Evolutionary conservation across 2,888 invertebrate species (phyloP), one percentile per base, ranked within the genome.

Genomic region (Platerodrilus igneus): DNA sequence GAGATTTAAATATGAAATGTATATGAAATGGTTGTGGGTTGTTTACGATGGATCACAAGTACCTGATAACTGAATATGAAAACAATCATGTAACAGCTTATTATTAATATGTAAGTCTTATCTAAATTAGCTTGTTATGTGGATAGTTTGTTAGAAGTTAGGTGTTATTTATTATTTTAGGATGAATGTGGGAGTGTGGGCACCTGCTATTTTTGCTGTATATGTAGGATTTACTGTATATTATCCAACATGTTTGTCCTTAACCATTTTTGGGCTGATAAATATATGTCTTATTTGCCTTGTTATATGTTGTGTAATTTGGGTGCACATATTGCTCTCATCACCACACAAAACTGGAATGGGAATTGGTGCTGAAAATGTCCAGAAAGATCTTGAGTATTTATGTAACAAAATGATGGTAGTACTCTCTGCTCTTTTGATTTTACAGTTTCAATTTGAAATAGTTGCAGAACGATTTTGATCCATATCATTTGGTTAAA

Each of bases 321-420:
- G 79, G 73, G 75, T 81, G 45, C 80, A 82, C 60, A 69, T 80
- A 35, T 72, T 76, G 42, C 64, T 83, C 20, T 81, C 81, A 13
- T 76, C 81, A 10, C 76, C 76, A 28, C 78, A 81, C 60, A 77
- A 79, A 63, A 78, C 78, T 23, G 75, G 77, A 23, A 60, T 75
- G 22, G 77, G 76, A 44, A 63, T 78, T 41, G n/a, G n/a, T n/a
- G n/a, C n/a, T n/a, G 75, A 79, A 53, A 76, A 74, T 56, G 71
- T 76, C 14, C 73, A 79, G 51, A 79, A 77, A 53, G 77, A 79
- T 56, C 60, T 76, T 39, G 76, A 80, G 48, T 69, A 73, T 23
- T 73, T 81, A 50, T 73, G 79, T 29, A 76, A 75, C 45, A 73
- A 72, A 45, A 65, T 82, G 47, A 77, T 79, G 75, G 82, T 81